A percentile compares a stretch with the other conserved stretches of the same genome.
Conservation (phyloP, 2,113 vertebrate species). For the Pogonocichla stellata region DNA sequence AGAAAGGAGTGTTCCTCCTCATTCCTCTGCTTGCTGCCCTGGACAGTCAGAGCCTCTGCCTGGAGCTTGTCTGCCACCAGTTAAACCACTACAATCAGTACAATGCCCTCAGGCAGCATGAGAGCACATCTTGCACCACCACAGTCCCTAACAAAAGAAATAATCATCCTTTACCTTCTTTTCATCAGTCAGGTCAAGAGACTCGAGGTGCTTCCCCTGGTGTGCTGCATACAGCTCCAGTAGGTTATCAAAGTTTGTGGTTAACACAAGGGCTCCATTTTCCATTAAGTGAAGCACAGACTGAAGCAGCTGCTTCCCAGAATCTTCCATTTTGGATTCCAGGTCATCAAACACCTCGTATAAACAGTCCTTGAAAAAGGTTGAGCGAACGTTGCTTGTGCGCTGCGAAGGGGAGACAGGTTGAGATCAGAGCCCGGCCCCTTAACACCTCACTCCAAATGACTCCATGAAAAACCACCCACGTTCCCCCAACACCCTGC, state of each 20-base stretch:
- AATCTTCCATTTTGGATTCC: conserved; percentile 95
- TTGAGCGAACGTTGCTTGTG: conserved; percentile 91
- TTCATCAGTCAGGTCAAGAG: conserved; percentile 93
- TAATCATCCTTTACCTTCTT: conserved; percentile 81
- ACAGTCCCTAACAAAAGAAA: not conserved
- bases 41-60: not conserved
- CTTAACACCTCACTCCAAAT: accelerated
- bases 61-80: not conserved
- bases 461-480: not conserved
- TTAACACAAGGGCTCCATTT: conserved; percentile 89
- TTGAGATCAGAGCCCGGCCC: not conserved
- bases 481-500: accelerated
- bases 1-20: not conserved
- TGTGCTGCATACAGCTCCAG: conserved; percentile 92
- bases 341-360: conserved; percentile 95
- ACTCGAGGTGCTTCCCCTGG: conserved; percentile 91
- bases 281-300: conserved; percentile 94
- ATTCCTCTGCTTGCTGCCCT: not conserved
- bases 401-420: conserved; percentile 71
- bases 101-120: not conserved
- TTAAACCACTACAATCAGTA: not conserved
- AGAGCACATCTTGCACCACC: not conserved
- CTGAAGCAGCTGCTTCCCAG: conserved; percentile 89
- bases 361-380: conserved; percentile 96
- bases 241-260: conserved; percentile 96